Evolutionary conservation across 2,888 invertebrate species (phyloP).

Genomic region (Drosophila ezoana): DNA sequence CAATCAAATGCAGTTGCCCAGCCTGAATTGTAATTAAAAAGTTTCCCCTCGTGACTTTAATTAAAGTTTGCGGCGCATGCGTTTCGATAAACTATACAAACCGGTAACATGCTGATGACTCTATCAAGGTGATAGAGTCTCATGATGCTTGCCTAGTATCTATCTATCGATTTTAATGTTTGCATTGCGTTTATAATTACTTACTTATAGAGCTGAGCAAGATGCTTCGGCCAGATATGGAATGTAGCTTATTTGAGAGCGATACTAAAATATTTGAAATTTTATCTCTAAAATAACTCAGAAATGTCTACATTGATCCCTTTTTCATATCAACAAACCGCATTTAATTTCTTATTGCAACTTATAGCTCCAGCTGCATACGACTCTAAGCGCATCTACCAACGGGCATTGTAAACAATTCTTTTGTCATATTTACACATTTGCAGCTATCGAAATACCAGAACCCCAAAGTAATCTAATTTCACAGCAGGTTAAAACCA

Average conservation of each 20-base stretch:
- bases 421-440: conserved; percentile 39
- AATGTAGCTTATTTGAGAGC: neutral
- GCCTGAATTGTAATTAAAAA: conserved; percentile 52
- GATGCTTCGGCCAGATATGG: conserved; percentile 2
- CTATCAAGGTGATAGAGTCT: conserved; percentile 32
- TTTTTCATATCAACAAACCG: conserved; percentile 1
- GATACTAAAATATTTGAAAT: no score
- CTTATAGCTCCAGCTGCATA: neutral
- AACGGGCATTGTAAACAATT: conserved; percentile 18
- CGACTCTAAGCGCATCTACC: neutral
- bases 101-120: conserved; percentile 46
- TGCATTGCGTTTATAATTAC: conserved; percentile 51
- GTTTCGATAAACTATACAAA: conserved; percentile 12
- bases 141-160: conserved; percentile 13
- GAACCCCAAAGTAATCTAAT: conserved; percentile 48
- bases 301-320: neutral
- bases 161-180: conserved; percentile 47
- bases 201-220: conserved; percentile 20
- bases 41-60: conserved; percentile 46
- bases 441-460: conserved; percentile 19
- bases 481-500: conserved; percentile 49
- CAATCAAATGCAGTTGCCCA: conserved; percentile 50
- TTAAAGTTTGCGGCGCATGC: conserved; percentile 55
- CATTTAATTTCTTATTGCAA: conserved; percentile 14
- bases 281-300: no score